Evolutionary conservation across 2,888 invertebrate species (phyloP).

Genomic region (Temnothorax rugatulus): DNA sequence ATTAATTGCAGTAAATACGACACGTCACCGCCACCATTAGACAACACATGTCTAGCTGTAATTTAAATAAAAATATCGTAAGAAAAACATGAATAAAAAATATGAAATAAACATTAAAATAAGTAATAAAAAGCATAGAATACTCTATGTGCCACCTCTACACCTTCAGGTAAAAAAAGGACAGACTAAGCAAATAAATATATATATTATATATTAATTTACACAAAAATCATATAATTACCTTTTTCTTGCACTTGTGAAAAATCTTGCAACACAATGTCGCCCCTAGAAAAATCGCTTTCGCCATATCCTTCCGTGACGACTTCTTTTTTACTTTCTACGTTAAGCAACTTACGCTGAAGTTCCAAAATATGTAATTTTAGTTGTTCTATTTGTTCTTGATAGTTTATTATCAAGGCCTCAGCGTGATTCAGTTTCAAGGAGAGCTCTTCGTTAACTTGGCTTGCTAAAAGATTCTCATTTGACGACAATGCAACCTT

Average conservation of each 20-base stretch:
- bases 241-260: constrained; percentile 84
- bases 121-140: neutral
- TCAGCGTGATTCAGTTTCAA: constrained; percentile 89
- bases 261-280: constrained; percentile 80
- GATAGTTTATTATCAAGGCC: constrained; percentile 86
- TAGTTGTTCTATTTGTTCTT: constrained; percentile 86
- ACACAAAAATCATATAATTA: constrained; percentile 57
- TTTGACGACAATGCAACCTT: constrained; percentile 72
- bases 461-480: constrained; percentile 73
- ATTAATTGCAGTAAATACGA: constrained; percentile 87
- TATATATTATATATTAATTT: neutral
- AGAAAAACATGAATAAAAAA: neutral
- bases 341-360: constrained; percentile 85
- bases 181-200: neutral
- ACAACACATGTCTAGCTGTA: constrained; percentile 86
- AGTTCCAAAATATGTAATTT: constrained; percentile 89
- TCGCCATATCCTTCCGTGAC: constrained; percentile 88
- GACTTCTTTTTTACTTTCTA: constrained; percentile 86
- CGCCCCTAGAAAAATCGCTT: constrained; percentile 77
- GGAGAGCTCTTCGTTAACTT: constrained; percentile 84
- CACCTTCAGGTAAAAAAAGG: too few species aligned
- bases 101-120: neutral
- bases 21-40: constrained; percentile 86
- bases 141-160: too few species aligned
- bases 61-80: constrained; percentile 40